Conservation (phyloP, 2,797 vertebrate genomes). For the Sylvilagus floridanus region DNA sequence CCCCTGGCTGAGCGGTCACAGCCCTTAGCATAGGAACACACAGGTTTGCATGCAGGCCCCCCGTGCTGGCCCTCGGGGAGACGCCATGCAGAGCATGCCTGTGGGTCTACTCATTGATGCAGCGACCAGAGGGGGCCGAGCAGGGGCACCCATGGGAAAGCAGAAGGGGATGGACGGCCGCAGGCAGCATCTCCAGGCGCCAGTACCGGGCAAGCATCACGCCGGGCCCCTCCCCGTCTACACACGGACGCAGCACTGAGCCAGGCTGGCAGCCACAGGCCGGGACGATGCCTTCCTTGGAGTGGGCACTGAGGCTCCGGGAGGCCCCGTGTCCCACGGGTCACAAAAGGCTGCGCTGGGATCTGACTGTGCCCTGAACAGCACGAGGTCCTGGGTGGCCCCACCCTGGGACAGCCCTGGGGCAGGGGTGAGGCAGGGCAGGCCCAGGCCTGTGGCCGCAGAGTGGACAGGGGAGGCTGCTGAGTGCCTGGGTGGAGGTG, state of each 20-base stretch:
- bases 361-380: not conserved
- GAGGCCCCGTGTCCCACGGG: not conserved
- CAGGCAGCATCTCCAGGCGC: accelerated
- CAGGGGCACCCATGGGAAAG: not conserved
- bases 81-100: no score
- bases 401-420: not conserved
- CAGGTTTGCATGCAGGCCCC: accelerated
- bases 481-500: not conserved
- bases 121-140: not conserved
- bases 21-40: accelerated
- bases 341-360: not conserved
- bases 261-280: no score
- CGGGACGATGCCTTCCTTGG: not conserved
- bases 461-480: accelerated
- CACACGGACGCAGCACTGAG: accelerated
- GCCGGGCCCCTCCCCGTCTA: accelerated
- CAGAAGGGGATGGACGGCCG: no score
- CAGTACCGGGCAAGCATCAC: accelerated
- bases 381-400: no score
- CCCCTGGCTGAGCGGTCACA: no score
- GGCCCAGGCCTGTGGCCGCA: accelerated
- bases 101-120: no score
- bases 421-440: not conserved
- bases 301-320: not conserved
- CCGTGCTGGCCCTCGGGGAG: accelerated